phyloP scores from a whole-genome alignment of 35 echinoderm and acorn worm genomes.

The Anneissia japonica region DNA sequence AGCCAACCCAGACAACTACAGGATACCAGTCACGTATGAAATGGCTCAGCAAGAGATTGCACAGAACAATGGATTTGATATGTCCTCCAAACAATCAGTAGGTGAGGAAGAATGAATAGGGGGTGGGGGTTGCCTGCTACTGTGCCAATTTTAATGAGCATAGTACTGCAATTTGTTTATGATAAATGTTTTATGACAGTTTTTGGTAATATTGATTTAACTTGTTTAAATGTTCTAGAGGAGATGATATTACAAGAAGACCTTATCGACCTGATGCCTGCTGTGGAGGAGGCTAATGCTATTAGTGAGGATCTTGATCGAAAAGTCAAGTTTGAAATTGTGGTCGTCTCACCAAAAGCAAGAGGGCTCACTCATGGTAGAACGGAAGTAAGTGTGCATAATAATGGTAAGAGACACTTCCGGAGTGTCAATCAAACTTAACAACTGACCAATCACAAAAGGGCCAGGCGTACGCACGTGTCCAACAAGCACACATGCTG shows the following conservation, averaged over 20 bases:
- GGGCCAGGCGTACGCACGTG: no score
- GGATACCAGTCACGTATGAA: conserved; percentile 68
- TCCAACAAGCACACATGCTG: no score
- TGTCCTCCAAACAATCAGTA: conserved; percentile 73
- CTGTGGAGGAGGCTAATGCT: conserved; percentile 87
- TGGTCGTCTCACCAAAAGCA: conserved; percentile 69
- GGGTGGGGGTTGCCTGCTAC: no score
- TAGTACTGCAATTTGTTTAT: no score
- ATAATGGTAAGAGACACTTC: no score
- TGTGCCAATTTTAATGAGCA: no score
- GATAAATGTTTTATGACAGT: no score
- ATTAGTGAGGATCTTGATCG: conserved; percentile 94
- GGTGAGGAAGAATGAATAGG: conserved; percentile 59
- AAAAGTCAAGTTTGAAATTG: conserved; percentile 95
- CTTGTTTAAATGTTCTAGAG: no score
- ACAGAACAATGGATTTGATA: conserved; percentile 92
- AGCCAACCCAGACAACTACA: conserved; percentile 61
- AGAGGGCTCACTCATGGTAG: conserved; percentile 68
- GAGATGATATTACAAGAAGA: conserved; percentile 80
- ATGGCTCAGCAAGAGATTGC: conserved; percentile 92
- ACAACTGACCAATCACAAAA: no score
- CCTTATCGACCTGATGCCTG: conserved; percentile 73
- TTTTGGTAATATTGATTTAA: no score
- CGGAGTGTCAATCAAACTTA: no score
- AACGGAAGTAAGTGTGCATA: conserved; percentile 81